These are phyloP conservation scores for Myodes glareolus DNA, from an alignment of 2,113 vertebrate genomes.

Conservation along the genomic window DNA sequence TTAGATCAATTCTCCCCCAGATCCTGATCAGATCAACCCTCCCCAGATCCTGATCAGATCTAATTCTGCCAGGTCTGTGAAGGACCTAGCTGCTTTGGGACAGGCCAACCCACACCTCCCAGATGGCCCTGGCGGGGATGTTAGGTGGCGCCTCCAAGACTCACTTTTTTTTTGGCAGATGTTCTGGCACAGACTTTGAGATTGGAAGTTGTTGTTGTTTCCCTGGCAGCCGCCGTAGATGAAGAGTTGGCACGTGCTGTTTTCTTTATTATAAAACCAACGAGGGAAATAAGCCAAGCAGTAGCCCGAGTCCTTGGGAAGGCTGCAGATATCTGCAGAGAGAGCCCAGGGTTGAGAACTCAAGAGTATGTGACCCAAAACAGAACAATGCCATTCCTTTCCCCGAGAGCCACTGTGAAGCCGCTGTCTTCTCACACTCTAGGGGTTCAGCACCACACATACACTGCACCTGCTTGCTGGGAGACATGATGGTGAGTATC, in stretches of 20 bases:
- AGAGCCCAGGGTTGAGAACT: conserved; percentile 18
- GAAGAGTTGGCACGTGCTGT: conserved; percentile 83
- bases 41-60: background rate
- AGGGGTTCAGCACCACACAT: conserved; percentile 78
- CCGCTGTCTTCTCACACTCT: conserved; percentile 81
- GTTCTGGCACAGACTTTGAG: conserved; percentile 70
- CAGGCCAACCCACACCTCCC: background rate
- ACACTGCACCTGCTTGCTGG: conserved; percentile 79
- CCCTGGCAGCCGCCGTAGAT: conserved; percentile 91
- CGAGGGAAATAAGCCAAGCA: conserved; percentile 85
- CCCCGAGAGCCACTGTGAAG: conserved; percentile 73
- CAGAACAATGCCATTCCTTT: conserved; percentile 81
- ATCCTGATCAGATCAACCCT: too few relatives aligned
- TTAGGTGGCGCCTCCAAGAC: background rate
- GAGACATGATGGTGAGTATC: background rate
- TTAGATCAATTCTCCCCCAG: too few relatives aligned
- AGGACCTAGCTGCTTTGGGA: background rate
- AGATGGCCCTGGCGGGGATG: background rate
- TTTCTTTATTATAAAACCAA: conserved; percentile 89
- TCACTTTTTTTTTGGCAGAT: conserved; percentile 53
- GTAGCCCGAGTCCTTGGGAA: conserved; percentile 84
- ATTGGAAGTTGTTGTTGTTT: conserved; percentile 89
- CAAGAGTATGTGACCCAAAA: background rate
- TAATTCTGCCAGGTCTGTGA: background rate
- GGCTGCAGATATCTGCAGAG: conserved; percentile 85